Evolutionary conservation across 2,888 invertebrate genomes (phyloP), one percentile per base, ranked within the genome.

Genomic region (Cyclophora punctaria): DNA sequence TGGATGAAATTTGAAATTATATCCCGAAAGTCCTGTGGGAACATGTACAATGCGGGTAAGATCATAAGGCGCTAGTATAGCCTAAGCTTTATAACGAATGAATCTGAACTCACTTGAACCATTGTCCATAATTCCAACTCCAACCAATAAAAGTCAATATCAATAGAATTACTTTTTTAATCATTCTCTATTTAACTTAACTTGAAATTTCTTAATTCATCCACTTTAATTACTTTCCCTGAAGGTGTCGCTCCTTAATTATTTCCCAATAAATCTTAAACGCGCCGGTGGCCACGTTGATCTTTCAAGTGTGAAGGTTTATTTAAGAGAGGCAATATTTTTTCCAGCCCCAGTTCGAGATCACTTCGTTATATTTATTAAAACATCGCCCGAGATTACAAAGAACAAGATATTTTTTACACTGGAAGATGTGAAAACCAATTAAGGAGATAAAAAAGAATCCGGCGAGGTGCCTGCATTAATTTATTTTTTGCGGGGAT

Each of bases 391-490:
- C 80, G 83, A 87, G 88, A 88, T 88, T 88, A 87, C 84, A 84
- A 84, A 86, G 85, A 85, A 86, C 84, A 86, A 80, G 86, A 87
- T 87, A 87, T 87, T 88, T 86, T 87, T 87, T 87, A 81, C 82
- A 87, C 83, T 78, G 81, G 78, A 83, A 89, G 89, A 89, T 89
- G 88, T 88, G 87, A 89, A 89, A 89, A 89, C 87, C 88, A 89
- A 89, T 89, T 89, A 89, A 88, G 84, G 80, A 89, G 89, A 89
- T 89, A 89, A 89, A 89, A 88, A 86, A 85, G 78, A 83, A 83
- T 86, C 86, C 81, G 76, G 83, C 75, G 85, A 87, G 87, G 87
- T 85, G 86, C 85, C 83, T 82, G 86, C 86, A 87, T 86, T 88
- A 88, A 88, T 88, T 87, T 85, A 77, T 87, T 87, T 87, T 88